Percentiles rank a stretch among this genome's conserved stretches.
These are phyloP conservation scores for Entelurus aequoreus DNA, from an alignment of 2,113 vertebrate species.

Conservation along the genomic window DNA sequence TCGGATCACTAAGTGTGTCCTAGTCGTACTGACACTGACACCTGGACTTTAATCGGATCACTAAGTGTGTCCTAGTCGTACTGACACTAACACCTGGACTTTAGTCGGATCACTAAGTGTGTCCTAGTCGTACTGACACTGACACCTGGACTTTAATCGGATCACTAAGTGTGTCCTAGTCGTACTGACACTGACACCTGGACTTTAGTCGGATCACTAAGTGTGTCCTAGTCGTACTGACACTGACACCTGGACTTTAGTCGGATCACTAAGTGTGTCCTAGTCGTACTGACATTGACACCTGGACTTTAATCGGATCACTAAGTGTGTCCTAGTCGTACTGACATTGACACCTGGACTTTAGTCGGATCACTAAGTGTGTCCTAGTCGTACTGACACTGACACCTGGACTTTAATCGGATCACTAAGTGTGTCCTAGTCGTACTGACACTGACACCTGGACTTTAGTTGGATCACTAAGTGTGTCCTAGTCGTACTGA, in stretches of 20 bases:
- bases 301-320: background rate
- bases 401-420: slow-evolving; percentile 3
- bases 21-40: background rate
- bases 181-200: background rate
- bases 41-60: no score
- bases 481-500: background rate
- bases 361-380: background rate
- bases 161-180: background rate
- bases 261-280: background rate
- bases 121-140: background rate
- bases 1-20: background rate
- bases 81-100: background rate
- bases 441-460: background rate
- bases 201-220: background rate
- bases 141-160: background rate
- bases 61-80: background rate
- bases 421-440: background rate
- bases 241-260: slow-evolving; percentile 4
- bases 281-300: background rate
- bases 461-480: slow-evolving; percentile 1
- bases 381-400: background rate
- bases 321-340: background rate
- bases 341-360: background rate
- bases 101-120: background rate
- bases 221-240: background rate